Percentiles rank a stretch among this genome's conserved stretches.
phyloP scores from a whole-genome alignment of 2,797 vertebrate genomes.

The Falco cherrug region DNA sequence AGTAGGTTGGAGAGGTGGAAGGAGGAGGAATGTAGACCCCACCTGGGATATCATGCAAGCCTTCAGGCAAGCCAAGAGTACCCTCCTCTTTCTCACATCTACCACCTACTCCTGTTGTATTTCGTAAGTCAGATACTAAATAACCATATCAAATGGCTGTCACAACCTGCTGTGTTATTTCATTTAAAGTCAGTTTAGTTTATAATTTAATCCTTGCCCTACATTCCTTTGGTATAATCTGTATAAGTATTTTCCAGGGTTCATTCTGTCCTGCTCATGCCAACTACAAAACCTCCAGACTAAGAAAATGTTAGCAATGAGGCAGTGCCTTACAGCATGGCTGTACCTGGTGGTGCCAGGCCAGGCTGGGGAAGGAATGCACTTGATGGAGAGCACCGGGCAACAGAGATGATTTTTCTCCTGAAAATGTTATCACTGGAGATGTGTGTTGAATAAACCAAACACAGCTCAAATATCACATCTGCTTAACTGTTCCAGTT shows the following conservation, averaged over 20 bases:
- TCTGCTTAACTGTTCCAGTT: neutral
- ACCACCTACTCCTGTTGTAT: neutral
- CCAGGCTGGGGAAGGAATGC: neutral
- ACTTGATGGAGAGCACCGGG: neutral
- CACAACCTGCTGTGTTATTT: neutral
- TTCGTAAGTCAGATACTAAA: neutral
- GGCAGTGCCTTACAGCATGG: neutral
- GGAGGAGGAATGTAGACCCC: neutral
- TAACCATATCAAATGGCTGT: neutral
- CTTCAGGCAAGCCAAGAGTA: neutral
- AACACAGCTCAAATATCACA: neutral
- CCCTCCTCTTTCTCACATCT: neutral
- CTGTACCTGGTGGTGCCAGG: slow-evolving; percentile 10
- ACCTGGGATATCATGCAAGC: neutral
- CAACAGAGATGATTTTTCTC: neutral
- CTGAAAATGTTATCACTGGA: neutral
- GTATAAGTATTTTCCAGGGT: slow-evolving; percentile 25
- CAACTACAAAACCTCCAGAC: neutral
- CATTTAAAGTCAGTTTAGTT: neutral
- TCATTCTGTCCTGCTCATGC: neutral
- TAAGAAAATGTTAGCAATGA: neutral
- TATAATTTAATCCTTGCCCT: neutral
- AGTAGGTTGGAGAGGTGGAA: neutral
- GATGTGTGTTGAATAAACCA: neutral
- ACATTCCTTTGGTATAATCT: slow-evolving; percentile 1